Conservation (phyloP, 2,797 vertebrate genomes). For the Tauraco hartlaubi region DNA sequence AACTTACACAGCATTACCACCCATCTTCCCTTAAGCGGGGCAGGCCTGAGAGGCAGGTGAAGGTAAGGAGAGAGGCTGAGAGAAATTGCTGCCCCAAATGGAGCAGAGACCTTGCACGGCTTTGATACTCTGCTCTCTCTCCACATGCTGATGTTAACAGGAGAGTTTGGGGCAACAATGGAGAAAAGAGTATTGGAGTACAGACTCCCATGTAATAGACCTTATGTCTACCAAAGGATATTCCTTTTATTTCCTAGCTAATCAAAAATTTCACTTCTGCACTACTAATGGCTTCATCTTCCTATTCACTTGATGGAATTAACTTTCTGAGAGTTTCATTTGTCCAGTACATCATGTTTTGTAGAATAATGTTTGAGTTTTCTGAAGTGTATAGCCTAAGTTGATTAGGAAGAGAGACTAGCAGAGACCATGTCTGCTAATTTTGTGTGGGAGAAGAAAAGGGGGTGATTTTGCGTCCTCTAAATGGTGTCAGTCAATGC, state of each 20-base stretch:
- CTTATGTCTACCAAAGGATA: neutral
- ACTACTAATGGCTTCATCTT: neutral
- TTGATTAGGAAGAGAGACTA: neutral
- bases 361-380: neutral
- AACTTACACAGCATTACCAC: neutral
- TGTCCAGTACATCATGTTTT: neutral
- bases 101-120: neutral
- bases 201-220: neutral
- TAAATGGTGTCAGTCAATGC: neutral
- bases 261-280: neutral
- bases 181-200: neutral
- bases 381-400: neutral
- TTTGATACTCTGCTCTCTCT: neutral
- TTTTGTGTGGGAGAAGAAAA: neutral
- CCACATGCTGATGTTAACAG: neutral
- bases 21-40: neutral
- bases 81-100: neutral
- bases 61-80: neutral
- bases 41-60: neutral
- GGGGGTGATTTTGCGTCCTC: neutral
- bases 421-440: neutral
- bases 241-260: neutral
- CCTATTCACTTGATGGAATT: neutral
- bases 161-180: neutral
- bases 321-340: neutral